Conservation (phyloP, 2,113 vertebrate genomes). For the human region DNA sequence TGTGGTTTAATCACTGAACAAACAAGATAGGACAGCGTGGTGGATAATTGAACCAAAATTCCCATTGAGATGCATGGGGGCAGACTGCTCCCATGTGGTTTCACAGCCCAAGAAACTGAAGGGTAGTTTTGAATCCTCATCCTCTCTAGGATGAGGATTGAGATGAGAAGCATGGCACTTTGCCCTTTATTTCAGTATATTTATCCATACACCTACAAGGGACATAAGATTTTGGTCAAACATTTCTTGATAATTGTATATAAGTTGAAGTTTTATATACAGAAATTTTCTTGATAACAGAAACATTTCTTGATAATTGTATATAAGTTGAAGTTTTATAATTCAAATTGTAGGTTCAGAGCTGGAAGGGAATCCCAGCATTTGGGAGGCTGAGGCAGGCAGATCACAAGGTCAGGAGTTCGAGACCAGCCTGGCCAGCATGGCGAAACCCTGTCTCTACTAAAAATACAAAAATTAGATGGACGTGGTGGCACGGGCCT, state of each 20-base stretch:
- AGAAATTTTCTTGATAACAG: too few species aligned
- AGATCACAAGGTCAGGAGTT: too few species aligned
- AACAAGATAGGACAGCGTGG: background rate
- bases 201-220: background rate
- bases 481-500: too few species aligned
- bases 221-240: background rate
- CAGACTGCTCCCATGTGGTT: background rate
- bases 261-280: background rate
- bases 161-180: background rate
- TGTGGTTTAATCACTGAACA: background rate
- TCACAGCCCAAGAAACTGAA: background rate
- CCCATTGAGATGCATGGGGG: rapidly evolving
- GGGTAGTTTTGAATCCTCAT: background rate
- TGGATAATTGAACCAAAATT: background rate
- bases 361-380: too few species aligned
- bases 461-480: too few species aligned
- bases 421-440: too few species aligned
- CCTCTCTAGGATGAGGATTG: background rate
- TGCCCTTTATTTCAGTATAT: background rate
- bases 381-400: too few species aligned
- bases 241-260: background rate
- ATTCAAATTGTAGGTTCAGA: background rate
- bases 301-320: background rate
- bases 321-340: background rate
- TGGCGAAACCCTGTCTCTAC: too few species aligned